A percentile compares a stretch with the other conserved stretches of the same genome.
Evolutionary conservation across 2,113 vertebrate genomes (phyloP).

Genomic region (Chroicocephalus ridibundus): DNA sequence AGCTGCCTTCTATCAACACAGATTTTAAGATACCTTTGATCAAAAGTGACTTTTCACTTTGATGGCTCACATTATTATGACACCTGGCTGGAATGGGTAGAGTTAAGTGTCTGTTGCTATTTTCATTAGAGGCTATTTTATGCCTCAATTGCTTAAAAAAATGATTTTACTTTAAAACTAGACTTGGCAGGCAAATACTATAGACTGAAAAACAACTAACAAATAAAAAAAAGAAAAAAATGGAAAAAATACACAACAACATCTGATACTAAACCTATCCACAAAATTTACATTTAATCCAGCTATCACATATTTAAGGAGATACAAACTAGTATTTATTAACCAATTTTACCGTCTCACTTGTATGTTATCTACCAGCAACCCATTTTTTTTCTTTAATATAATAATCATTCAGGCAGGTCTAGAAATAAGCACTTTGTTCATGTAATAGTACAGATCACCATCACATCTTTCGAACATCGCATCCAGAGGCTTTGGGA

Average conservation of each 20-base stretch:
- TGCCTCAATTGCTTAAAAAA: conserved; percentile 1
- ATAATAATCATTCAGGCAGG: neutral
- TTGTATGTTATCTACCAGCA: neutral
- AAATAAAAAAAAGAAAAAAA: neutral
- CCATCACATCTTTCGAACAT: neutral
- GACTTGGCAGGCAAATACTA: neutral
- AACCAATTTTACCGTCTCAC: neutral
- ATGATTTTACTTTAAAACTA: neutral
- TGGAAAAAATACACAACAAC: neutral
- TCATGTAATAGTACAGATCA: neutral
- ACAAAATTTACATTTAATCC: neutral
- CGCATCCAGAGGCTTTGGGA: neutral
- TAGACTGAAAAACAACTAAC: neutral
- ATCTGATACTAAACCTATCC: neutral
- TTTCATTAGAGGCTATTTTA: neutral
- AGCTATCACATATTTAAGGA: neutral
- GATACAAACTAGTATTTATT: neutral
- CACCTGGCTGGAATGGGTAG: conserved; percentile 3
- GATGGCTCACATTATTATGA: conserved; percentile 19
- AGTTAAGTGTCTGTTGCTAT: conserved; percentile 37
- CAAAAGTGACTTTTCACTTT: conserved; percentile 16
- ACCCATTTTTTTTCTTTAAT: neutral
- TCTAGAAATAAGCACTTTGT: neutral
- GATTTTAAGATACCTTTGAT: neutral
- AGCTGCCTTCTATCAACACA: neutral